A percentile compares a stretch with the other conserved stretches of the same genome.
These are phyloP conservation scores for Protodeltote pygarga DNA, from an alignment of 2,888 invertebrate species.

Conservation along the genomic window DNA sequence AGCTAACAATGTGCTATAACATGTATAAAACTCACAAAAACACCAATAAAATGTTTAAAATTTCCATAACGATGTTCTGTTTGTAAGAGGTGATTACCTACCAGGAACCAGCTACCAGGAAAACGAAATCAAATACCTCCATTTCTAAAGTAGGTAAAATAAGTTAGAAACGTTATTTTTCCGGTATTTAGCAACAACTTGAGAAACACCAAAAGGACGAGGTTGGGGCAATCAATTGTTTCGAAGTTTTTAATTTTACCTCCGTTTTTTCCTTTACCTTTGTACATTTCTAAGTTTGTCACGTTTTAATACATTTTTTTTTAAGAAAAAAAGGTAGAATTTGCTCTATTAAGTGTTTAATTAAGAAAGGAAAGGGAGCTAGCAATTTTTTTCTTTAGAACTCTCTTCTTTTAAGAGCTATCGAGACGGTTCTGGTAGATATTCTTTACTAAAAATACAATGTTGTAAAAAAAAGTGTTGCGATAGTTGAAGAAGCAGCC, in stretches of 20 bases:
- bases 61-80: too few relatives aligned
- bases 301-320: conserved; percentile 50
- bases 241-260: conserved; percentile 50
- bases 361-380: conserved; percentile 36
- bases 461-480: too few relatives aligned
- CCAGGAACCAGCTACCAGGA: conserved; percentile 1
- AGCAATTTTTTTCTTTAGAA: not conserved
- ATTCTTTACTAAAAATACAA: too few relatives aligned
- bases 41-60: too few relatives aligned
- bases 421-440: not conserved
- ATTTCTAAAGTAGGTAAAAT: conserved; percentile 27
- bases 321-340: conserved; percentile 28
- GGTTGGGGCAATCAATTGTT: conserved; percentile 48
- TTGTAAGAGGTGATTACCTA: too few relatives aligned
- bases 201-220: conserved; percentile 29
- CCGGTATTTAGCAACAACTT: conserved; percentile 25
- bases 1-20: too few relatives aligned
- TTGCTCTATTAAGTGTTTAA: conserved; percentile 43
- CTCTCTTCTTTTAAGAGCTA: not conserved
- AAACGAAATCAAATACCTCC: conserved; percentile 2
- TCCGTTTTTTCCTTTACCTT: conserved; percentile 22
- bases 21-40: too few relatives aligned
- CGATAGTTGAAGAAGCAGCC: too few relatives aligned
- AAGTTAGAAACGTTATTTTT: conserved; percentile 30
- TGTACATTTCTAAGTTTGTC: conserved; percentile 46